Conservation (phyloP, 1,140 invertebrate species). For the Cyrtorhinus lividipennis region DNA sequence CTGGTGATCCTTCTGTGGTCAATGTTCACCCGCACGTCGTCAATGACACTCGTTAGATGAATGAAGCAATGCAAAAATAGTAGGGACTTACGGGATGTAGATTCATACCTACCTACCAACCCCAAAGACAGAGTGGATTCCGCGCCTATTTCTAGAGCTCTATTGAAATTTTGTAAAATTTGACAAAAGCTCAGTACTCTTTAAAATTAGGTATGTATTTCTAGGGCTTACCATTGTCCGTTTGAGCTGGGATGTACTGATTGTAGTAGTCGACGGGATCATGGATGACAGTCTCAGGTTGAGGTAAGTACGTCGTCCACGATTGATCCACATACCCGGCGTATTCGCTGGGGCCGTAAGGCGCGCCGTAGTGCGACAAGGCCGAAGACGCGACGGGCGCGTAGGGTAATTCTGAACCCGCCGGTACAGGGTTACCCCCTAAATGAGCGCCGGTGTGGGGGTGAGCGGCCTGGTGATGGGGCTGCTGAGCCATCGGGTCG, state of each 20-base stretch:
- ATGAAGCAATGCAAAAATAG: too few relatives aligned
- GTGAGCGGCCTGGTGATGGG: neutral
- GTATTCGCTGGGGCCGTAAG: neutral
- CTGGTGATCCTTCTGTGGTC: too few relatives aligned
- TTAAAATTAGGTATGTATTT: too few relatives aligned
- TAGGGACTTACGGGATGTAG: too few relatives aligned
- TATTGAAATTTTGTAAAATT: too few relatives aligned
- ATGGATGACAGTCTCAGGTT: constrained; percentile 5
- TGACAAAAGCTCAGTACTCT: too few relatives aligned
- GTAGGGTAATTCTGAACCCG: neutral
- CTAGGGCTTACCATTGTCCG: constrained; percentile 4
- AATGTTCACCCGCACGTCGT: too few relatives aligned
- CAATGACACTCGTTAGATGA: too few relatives aligned
- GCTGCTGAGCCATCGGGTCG: constrained; percentile 1
- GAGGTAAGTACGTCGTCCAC: neutral
- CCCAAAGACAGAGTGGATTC: too few relatives aligned
- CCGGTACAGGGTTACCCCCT: neutral
- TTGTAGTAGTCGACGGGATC: constrained; percentile 10
- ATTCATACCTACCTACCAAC: too few relatives aligned
- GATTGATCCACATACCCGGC: neutral
- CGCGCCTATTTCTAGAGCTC: too few relatives aligned
- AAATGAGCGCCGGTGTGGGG: neutral
- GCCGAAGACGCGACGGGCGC: neutral
- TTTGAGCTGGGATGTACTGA: neutral
- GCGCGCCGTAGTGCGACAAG: neutral